A percentile compares a stretch with the other conserved stretches of the same genome.
phyloP scores from a whole-genome alignment of 1,140 invertebrate species.

The Drosophila pallidifrons region DNA sequence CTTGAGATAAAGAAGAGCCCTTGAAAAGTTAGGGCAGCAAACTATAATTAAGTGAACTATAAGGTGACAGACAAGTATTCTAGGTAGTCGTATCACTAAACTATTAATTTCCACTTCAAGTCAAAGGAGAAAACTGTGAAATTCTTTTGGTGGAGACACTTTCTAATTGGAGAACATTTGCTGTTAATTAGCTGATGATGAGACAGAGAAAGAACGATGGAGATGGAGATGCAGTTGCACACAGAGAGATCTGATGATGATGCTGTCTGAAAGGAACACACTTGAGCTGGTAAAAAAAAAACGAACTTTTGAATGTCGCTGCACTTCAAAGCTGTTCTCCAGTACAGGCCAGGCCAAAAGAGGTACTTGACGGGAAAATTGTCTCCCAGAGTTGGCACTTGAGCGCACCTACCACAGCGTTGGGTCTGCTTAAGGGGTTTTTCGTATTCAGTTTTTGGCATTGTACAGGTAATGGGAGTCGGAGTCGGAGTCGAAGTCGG shows the following conservation, averaged over 20 bases:
- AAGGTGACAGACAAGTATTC: conserved; percentile 5
- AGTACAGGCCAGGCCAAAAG: conserved; percentile 8
- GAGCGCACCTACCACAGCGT: conserved; percentile 77
- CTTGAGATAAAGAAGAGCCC: conserved; percentile 7
- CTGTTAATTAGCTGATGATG: conserved; percentile 61
- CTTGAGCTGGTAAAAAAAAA: conserved; percentile 9
- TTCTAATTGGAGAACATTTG: conserved; percentile 71
- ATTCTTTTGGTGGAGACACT: conserved; percentile 30
- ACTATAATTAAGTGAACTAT: not conserved
- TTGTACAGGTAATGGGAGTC: conserved; percentile 65
- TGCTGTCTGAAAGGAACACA: conserved; percentile 39
- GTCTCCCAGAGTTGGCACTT: conserved; percentile 66
- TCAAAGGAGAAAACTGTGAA: not conserved
- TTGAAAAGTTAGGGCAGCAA: conserved; percentile 1
- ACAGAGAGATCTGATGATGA: conserved; percentile 7
- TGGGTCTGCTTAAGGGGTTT: conserved; percentile 23
- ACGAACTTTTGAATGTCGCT: conserved; percentile 58
- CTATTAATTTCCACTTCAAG: conserved; percentile 46
- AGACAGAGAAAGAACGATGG: not conserved
- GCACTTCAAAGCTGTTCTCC: conserved; percentile 67
- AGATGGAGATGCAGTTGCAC: not conserved
- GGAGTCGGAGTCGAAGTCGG: conserved; percentile 20
- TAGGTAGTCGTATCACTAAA: conserved; percentile 18
- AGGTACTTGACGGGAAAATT: conserved; percentile 63
- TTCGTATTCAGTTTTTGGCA: conserved; percentile 54